Base-by-base conservation (phyloP, 2,888 invertebrate genomes). In the Celastrina argiolus region DNA sequence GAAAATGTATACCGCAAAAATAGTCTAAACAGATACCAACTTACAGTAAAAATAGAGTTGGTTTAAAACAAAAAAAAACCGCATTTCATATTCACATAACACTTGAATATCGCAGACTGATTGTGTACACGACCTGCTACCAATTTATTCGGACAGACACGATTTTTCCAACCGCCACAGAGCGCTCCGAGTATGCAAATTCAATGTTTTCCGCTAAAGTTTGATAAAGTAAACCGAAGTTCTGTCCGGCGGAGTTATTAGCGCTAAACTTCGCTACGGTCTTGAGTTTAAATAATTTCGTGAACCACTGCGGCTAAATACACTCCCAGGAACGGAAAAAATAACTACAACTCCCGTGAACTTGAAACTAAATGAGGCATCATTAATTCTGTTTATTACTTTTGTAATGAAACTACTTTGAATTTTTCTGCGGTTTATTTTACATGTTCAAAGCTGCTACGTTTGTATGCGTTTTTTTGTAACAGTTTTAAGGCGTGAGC, bases 211-310 rank as follows among this genome's bases (percentile, higher is more conserved):
- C 79, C 74, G 73, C 76, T 76, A 76, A 79, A 76, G 70, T 81
- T 79, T 77, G 77, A 79, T 79, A 80, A 79, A 79, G 77, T 75
- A 78, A 75, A 73, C 71, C 69, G 64, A 76, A 77, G 74, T 78
- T 77, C 72, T 71, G 73, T 74, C 71, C 73, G 70, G 70, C 58
- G 75, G 78, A 79, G 80, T 83, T 84, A 83, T 83, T 84, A 81
- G 78, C 78, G 74, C 76, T 74, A 73, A 83, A 85, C 77, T 85
- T 85, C 74, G 72, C 76, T 78, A 77, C 75, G 77, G 79, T 81
- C 79, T 80, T 75, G 76, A 81, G 78, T 81, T 81, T 81, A 79
- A 82, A 85, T 84, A 84, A 84, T 84, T 84, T 81, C 74, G 76
- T 76, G 73, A 78, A 78, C 80, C 81, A 77, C 81, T 81, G 77